phyloP scores from a whole-genome alignment of 2,888 invertebrate genomes.

The Chrysodeixis includens region DNA sequence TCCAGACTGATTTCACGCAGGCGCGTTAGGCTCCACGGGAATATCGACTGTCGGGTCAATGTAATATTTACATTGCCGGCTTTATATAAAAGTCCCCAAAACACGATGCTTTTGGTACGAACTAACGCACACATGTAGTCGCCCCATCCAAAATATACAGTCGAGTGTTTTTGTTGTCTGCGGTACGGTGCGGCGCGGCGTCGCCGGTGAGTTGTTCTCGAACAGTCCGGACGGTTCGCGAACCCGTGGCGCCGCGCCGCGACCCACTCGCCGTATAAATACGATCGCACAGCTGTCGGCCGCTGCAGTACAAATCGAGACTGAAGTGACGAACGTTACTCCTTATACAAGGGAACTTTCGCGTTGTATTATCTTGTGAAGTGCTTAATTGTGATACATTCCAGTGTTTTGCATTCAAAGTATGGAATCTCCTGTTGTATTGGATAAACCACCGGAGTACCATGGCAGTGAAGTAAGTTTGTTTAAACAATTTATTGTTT shows the following conservation, averaged over 20 bases:
- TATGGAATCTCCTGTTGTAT: constrained; percentile 90
- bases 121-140: constrained; percentile 46
- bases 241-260: constrained; percentile 69
- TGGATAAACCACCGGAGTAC: constrained; percentile 90
- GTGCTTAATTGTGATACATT: constrained; percentile 81
- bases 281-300: constrained; percentile 62
- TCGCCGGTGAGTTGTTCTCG: constrained; percentile 54
- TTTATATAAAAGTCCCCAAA: constrained; percentile 27
- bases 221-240: constrained; percentile 71
- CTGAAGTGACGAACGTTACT: constrained; percentile 68
- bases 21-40: constrained; percentile 30
- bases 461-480: constrained; percentile 88
- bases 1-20: constrained; percentile 54
- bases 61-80: constrained; percentile 45
- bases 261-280: constrained; percentile 77
- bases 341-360: constrained; percentile 59
- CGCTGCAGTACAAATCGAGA: constrained; percentile 79
- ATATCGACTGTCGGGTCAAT: constrained; percentile 18
- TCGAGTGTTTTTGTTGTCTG: constrained; percentile 34
- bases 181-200: constrained; percentile 40
- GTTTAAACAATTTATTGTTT: background rate
- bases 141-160: constrained; percentile 18
- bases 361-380: constrained; percentile 72
- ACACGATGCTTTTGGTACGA: constrained; percentile 20
- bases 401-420: constrained; percentile 73